Evolutionary conservation across 1,140 invertebrate genomes (phyloP).

Genomic region (Bombus ignitus): DNA sequence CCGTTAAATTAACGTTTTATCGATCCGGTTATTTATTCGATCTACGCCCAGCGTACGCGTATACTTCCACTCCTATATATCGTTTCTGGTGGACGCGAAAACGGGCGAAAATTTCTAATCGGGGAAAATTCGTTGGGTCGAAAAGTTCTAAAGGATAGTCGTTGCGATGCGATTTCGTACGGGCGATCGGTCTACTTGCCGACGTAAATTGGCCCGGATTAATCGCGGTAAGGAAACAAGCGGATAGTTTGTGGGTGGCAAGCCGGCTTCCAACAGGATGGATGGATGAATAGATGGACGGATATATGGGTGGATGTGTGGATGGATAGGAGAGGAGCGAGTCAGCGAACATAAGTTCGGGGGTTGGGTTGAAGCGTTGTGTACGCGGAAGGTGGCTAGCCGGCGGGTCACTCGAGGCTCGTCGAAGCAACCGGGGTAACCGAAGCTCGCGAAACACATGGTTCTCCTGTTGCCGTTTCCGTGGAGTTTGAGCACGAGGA

Average conservation of each 20-base stretch:
- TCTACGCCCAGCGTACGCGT: background rate
- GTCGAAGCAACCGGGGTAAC: slow-evolving; percentile 18
- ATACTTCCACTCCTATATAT: no score
- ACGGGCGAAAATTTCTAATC: no score
- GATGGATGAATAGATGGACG: slow-evolving; percentile 58
- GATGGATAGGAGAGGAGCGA: slow-evolving; percentile 53
- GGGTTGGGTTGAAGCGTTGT: background rate
- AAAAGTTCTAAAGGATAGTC: background rate
- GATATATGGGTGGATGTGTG: slow-evolving; percentile 31
- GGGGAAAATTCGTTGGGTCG: no score
- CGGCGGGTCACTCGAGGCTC: background rate
- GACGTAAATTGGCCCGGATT: slow-evolving; percentile 69
- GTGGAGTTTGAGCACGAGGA: slow-evolving; percentile 8
- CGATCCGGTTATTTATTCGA: background rate
- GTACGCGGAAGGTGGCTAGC: slow-evolving; percentile 2
- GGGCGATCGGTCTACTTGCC: slow-evolving; percentile 3
- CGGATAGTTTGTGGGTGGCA: slow-evolving; percentile 20
- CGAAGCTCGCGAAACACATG: slow-evolving; percentile 19
- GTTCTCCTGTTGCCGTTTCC: slow-evolving; percentile 4
- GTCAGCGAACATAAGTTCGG: background rate
- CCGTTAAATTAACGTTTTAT: background rate
- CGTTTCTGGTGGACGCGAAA: no score
- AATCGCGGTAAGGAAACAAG: slow-evolving; percentile 60
- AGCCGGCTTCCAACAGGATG: slow-evolving; percentile 58
- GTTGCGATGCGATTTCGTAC: background rate